Base-by-base conservation (phyloP, 2,113 vertebrate species). In the Chloropsis cyanopogon region DNA sequence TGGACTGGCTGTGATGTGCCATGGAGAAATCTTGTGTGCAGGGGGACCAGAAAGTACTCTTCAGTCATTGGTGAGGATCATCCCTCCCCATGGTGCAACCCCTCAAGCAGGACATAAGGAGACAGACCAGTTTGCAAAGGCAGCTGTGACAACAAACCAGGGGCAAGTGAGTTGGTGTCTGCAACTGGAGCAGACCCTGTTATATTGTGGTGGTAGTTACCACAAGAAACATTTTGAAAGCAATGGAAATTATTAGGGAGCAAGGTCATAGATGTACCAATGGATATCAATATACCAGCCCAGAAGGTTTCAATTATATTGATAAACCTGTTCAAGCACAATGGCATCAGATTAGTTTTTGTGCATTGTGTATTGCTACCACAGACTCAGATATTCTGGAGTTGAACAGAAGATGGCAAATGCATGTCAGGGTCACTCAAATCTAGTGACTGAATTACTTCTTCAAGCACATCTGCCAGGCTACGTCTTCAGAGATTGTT, bases 341-440 rank as follows among this genome's bases (percentile, higher is more conserved):
- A 39, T 0, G 1, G 5, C 12, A 75, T 66, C 17, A 26, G 22
- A 59, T 37, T 1, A 0, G 3, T 12, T 75, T 56, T 25, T n/a
- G 13, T 61, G 24, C 42, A 16, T 5, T 65, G 64, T 29, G 52
- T 41, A n/a, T 29, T 57, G 31, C 28, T 75, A 10, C 21, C 15
- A 28, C 3, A 44, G 37, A 57, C 9, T 69, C 22, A 50, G 59
- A 12, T 33, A n/a, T 29, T 77, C 29, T 81, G 39, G 9, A 88
- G 18, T 29, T 70, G 33, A 73, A n/a, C 31, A 86, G 65, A 75
- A 37, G 41, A 24, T 50, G 31, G 22, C 33, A 88, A 93, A 81
- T 10, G 7, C 14, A 22, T 28, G 10, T n/a, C 80, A 78, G 24
- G 7, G 15, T 72, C 31, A 37, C 24, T 59, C 61, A 88, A 68